Evolutionary conservation across 2,888 invertebrate genomes (phyloP), one percentile per base, ranked within the genome.

Genomic region (Melipona bicolor): DNA sequence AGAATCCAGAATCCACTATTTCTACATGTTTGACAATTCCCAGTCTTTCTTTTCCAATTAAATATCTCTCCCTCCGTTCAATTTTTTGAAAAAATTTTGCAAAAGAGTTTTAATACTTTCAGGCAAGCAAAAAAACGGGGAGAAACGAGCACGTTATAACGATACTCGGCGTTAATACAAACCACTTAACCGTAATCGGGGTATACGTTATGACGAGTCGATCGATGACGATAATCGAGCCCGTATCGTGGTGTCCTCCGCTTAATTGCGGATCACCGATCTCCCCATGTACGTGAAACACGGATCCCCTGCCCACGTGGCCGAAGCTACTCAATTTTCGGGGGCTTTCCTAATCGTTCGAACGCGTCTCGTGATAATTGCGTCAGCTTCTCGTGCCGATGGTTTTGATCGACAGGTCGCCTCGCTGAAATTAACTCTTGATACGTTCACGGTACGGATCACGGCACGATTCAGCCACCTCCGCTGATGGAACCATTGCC

Each of bases 221-320:
- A 83, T 86, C 86, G 86, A 86, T 82, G 64, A 82, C 69, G 69
- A 82, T 86, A 85, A 85, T 85, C 85, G 59, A 77, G 75, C 85
- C 85, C 86, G 79, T 83, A 86, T 85, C 77, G 73, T 52, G 27
- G 43, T 70, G 83, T 85, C 79, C 82, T 85, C 76, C 77, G 85
- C 62, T 75, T 86, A 85, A 85, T 86, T 85, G 72, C 76, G 72
- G 61, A 72, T 67, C 64, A 43, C 56, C 59, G 49, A 49, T 64
- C 21, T 32, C 62, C 59, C 2, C 43, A 49, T 52, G n/a, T n/a
- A 54, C 4, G 64, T 27, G 64, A 36, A 36, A 32, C 56, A 64
- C 50, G 27, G 50, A 67, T 70, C 27, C 50, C 21, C 32, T 24
- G 24, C 36, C 27, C 79, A 72, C 79, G 77, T 72, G 68, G 52